Evolutionary conservation across 2,888 invertebrate species (phyloP).

Genomic region (Hirudinaria manillensis): DNA sequence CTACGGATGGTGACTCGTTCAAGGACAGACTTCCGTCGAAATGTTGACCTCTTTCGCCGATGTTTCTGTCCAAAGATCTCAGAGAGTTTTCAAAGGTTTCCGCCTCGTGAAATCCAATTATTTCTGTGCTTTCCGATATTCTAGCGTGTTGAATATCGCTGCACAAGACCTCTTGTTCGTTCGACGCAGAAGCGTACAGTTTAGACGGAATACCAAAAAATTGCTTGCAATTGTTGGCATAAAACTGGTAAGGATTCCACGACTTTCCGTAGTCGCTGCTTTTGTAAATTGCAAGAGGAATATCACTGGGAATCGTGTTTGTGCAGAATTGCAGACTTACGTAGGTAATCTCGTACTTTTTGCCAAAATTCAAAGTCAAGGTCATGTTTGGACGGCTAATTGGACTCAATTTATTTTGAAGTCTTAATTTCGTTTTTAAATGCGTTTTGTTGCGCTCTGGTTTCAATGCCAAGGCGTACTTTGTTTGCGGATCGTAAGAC

Average conservation of each 20-base stretch:
- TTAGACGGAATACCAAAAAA: slow-evolving; percentile 83
- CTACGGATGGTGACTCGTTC: neutral
- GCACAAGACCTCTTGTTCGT: slow-evolving; percentile 95
- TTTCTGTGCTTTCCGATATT: neutral
- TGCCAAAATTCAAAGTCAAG: slow-evolving; percentile 80
- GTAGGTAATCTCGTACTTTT: slow-evolving; percentile 95
- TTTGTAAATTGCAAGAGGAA: slow-evolving; percentile 93
- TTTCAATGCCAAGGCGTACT: too few species aligned
- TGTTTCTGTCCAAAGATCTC: neutral
- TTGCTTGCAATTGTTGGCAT: slow-evolving; percentile 83
- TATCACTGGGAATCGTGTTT: slow-evolving; percentile 68
- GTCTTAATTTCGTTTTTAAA: neutral
- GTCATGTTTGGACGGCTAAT: slow-evolving; percentile 70
- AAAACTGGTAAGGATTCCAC: slow-evolving; percentile 97
- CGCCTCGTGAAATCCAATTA: too few species aligned
- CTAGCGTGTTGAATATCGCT: slow-evolving; percentile 66
- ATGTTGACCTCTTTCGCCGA: neutral
- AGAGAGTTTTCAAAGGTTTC: neutral
- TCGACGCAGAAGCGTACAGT: slow-evolving; percentile 81
- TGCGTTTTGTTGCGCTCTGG: neutral
- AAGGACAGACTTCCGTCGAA: neutral
- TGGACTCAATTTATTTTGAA: neutral
- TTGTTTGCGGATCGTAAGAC: neutral
- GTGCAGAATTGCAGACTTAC: slow-evolving; percentile 84
- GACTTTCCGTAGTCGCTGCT: slow-evolving; percentile 90